Base-by-base conservation (phyloP, 37 sponge, comb jelly and placozoan genomes). In the Mnemiopsis leidyi region DNA sequence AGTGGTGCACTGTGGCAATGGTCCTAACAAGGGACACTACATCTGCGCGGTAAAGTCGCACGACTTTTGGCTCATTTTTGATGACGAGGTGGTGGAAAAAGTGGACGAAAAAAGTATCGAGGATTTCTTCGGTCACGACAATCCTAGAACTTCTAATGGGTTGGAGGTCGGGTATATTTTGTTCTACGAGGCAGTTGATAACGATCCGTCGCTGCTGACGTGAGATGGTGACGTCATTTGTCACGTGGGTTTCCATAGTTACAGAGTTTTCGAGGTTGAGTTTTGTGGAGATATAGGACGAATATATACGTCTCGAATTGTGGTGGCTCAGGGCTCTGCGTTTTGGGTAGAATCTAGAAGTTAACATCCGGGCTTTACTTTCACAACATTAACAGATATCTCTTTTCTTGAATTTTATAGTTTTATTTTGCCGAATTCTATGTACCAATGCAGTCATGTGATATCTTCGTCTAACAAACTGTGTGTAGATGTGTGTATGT, bases 1-100 rank as follows among this genome's bases (percentile, higher is more conserved):
- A 25, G 97, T 98, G 38, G 95, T 98, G 18, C 99, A 98, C 94
- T 98, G 99, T 93, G 99, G 28, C 95, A 97, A 96, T 83, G 96
- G 97, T 21, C 97, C 99, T 23, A 96, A 97, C 92, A 92, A 96
- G 85, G 99, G 99, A 1, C 99, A 98, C 69, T 98, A 98, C 94
- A 97, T 98, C 93, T 95, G 97, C 38, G 94, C 97, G 23, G 95
- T 96, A 30, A 97, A 97, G 76, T 96, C 95, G 37, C 93, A 85
- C 38, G 93, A 95, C 33, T 94, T 93, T 88, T 98, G 99, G 99
- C 75, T 97, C 26, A 92, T 95, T 16, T 98, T 94, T 94, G 99
- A 98, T 82, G 97, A 98, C 93, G 96, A 97, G 23, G 92, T 93
- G 69, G 79, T 79, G 3, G 92, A 97, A 95, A 94, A 96, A 67